Evolutionary conservation across 1,140 invertebrate species (phyloP), one percentile per base, ranked within the genome.

Genomic region (Onthophagus taurus): DNA sequence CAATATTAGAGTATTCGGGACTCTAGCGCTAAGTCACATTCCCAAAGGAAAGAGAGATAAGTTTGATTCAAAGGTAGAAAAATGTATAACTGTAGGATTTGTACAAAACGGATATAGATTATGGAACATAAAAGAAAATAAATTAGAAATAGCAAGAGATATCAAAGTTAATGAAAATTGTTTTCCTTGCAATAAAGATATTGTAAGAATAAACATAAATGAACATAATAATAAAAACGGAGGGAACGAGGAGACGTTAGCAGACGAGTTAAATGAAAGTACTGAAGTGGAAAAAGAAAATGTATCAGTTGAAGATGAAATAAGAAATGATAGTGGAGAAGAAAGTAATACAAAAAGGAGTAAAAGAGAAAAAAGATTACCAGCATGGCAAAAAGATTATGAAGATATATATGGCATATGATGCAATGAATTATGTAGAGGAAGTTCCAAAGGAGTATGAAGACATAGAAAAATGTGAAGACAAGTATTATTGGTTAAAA

Each of bases 41-140:
- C 47, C 46, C 24, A 38, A 38, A 45, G 35, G 26, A 36, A 23
- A 38, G 12, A 37, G 35, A 45, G 4, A 23, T 12, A 49, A n/a
- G n/a, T n/a, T 52, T 14, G 49, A 51, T 37, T 12, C 33, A n/a
- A 47, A 49, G 39, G 30, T 46, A 17, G 47, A 51, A 13, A 49
- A 50, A 41, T 35, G 21, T 13, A 49, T 48, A 5, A 44, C 53
- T 33, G 33, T 57, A 16, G 50, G 53, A 37, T 59, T 60, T 39
- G 24, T 50, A 12, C 42, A 49, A 9, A 48, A 42, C 14, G 54
- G 57, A 20, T 61, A 61, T 35, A 37, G 57, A 26, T 36, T 61
- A 2, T 60, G 50, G 48, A 29, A 52, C 42, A n/a, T 36, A 4
- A 20, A 48, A 45, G 43, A 51, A 47, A 18, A 38, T 34, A 60